phyloP scores from a whole-genome alignment of 2,113 vertebrate species.

The Marmota monax region DNA sequence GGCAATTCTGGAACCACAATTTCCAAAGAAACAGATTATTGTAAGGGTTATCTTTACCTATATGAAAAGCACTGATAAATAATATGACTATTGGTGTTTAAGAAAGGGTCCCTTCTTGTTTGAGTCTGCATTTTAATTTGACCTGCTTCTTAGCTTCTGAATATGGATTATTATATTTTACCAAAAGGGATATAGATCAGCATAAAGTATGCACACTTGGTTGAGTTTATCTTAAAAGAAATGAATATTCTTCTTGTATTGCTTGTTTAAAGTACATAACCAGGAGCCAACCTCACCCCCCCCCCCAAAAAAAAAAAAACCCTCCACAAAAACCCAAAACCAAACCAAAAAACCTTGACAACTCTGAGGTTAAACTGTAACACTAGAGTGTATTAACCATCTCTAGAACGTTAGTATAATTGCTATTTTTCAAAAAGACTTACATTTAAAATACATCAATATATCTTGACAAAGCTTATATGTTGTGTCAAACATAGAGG shows the following conservation, averaged over 20 bases:
- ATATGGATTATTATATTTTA: background rate
- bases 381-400: background rate
- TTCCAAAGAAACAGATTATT: background rate
- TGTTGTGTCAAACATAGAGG: background rate
- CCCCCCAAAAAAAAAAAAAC: background rate
- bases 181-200: background rate
- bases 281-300: background rate
- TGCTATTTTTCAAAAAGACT: background rate
- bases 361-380: background rate
- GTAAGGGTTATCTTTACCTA: background rate
- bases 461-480: background rate
- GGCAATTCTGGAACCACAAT: background rate
- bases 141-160: conserved; percentile 32
- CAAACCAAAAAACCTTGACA: background rate
- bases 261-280: conserved; percentile 63
- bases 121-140: background rate
- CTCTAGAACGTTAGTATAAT: background rate
- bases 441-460: background rate
- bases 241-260: background rate
- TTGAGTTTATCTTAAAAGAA: conserved; percentile 43
- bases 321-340: background rate
- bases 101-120: background rate
- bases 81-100: background rate
- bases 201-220: background rate
- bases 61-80: background rate